Percentiles rank a stretch among this genome's conserved stretches.
These are phyloP conservation scores for Euleptes europaea DNA, from an alignment of 2,113 vertebrate species.

Conservation along the genomic window DNA sequence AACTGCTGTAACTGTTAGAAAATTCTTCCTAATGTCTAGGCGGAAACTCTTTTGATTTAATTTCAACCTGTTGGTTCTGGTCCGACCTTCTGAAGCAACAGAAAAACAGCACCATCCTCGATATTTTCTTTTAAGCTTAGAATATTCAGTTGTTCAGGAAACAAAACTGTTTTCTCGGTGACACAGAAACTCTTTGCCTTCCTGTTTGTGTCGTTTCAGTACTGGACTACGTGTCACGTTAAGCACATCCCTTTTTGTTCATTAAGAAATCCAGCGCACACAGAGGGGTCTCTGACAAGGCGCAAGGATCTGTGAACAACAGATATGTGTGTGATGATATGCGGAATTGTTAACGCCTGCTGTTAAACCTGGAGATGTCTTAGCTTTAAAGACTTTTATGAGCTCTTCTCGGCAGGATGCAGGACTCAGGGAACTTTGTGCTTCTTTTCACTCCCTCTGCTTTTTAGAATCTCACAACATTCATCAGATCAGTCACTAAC, in stretches of 20 bases:
- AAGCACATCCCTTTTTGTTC: neutral
- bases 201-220: neutral
- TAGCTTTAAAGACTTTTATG: neutral
- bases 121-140: no score
- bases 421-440: neutral
- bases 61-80: no score
- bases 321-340: neutral
- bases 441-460: neutral
- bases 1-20: no score
- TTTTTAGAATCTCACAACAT: neutral
- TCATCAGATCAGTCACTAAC: neutral
- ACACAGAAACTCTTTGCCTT: neutral
- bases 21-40: no score
- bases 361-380: neutral
- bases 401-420: neutral
- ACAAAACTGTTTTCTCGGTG: no score
- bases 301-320: neutral
- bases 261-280: neutral
- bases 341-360: neutral
- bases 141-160: no score
- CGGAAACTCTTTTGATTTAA: no score
- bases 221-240: neutral
- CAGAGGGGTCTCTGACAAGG: neutral
- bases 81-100: no score
- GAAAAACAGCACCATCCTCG: no score